Conservation (phyloP, 1,140 invertebrate genomes). For the Doryteuthis pealeii region DNA sequence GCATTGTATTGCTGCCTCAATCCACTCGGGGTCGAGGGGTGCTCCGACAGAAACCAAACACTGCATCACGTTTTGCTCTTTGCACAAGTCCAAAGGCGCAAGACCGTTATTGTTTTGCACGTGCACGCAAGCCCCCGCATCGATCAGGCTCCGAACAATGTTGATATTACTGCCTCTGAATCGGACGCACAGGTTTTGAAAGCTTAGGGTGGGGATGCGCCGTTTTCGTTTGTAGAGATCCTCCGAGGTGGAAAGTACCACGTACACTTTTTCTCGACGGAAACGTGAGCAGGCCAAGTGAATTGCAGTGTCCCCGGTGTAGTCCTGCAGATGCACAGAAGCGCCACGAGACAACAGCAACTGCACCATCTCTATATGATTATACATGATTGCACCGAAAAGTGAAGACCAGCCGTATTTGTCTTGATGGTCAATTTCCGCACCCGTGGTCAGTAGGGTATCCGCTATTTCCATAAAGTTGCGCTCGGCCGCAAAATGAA, state of each 20-base stretch:
- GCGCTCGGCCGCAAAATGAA: conserved; percentile 30
- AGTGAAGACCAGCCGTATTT: conserved; percentile 33
- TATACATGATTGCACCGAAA: conserved; percentile 27
- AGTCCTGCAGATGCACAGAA: conserved; percentile 13
- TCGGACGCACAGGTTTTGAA: background rate
- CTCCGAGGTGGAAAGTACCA: conserved; percentile 10
- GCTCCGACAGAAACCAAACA: background rate
- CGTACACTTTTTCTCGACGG: background rate
- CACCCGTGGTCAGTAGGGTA: conserved; percentile 18
- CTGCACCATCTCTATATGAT: conserved; percentile 5
- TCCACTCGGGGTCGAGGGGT: background rate
- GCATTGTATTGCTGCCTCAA: background rate
- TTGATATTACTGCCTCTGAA: conserved; percentile 6
- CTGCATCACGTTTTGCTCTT: conserved; percentile 18
- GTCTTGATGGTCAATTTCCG: conserved; percentile 24
- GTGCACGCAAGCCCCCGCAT: conserved; percentile 21
- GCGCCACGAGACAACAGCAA: conserved; percentile 12
- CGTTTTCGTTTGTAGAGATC: background rate
- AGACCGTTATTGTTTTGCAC: conserved; percentile 20
- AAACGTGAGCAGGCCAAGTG: conserved; percentile 9
- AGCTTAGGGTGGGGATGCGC: background rate
- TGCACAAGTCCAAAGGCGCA: conserved; percentile 22
- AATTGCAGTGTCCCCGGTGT: conserved; percentile 1
- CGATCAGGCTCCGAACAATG: conserved; percentile 21
- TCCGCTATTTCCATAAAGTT: conserved; percentile 24